Percentiles rank a stretch among this genome's conserved stretches.
Conservation (phyloP, 2,888 invertebrate species). For the Dicranocentrus wangi region DNA sequence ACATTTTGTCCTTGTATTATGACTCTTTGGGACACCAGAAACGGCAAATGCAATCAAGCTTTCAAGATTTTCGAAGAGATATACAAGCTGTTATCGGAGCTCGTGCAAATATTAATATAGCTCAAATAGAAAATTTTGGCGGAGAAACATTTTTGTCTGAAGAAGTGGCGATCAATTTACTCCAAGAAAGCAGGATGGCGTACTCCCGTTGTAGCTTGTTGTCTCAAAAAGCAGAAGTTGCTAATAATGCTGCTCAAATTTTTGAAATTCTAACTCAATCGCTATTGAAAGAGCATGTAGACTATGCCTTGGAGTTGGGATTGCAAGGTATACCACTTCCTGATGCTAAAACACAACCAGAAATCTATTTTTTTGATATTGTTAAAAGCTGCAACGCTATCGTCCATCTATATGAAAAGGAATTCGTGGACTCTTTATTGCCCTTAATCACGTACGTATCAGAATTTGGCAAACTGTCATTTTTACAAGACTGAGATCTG, state of each 20-base stretch:
- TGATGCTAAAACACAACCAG: conserved; percentile 90
- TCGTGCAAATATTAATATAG: conserved; percentile 93
- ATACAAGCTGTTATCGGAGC: conserved; percentile 94
- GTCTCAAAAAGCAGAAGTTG: conserved; percentile 73
- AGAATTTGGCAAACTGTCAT: conserved; percentile 30
- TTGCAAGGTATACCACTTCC: conserved; percentile 90
- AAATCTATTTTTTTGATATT: conserved; percentile 94
- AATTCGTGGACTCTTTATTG: conserved; percentile 90
- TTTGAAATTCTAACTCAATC: conserved; percentile 71
- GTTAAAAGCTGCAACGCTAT: conserved; percentile 95
- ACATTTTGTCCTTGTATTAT: conserved; percentile 89
- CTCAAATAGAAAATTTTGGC: conserved; percentile 95
- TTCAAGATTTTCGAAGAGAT: conserved; percentile 94
- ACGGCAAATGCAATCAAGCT: conserved; percentile 77
- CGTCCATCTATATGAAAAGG: conserved; percentile 92
- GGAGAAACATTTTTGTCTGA: conserved; percentile 98
- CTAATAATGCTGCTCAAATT: conserved; percentile 69
- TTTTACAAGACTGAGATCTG: background rate
- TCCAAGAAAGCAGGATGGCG: conserved; percentile 92
- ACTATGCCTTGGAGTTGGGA: conserved; percentile 96
- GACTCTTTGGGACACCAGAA: conserved; percentile 95
- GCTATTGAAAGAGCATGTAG: conserved; percentile 85
- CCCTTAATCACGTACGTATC: conserved; percentile 90
- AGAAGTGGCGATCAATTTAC: conserved; percentile 90
- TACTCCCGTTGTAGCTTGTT: conserved; percentile 90